Conservation (phyloP, 2,888 invertebrate species). For the Drosophila sordidula region DNA sequence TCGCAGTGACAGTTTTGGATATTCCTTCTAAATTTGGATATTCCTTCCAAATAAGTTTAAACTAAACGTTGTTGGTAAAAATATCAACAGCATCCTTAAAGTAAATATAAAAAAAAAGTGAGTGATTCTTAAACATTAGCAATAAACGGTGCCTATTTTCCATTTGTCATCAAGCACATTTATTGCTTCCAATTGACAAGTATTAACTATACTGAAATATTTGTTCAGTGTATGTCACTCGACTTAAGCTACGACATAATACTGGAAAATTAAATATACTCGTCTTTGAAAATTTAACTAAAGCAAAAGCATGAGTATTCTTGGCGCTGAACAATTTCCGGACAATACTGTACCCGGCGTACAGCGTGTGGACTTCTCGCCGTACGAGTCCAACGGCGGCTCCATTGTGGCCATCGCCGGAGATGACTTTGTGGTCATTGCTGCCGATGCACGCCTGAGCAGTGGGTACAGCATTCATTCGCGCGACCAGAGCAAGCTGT, state of each 20-base stretch:
- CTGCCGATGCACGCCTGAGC: conserved; percentile 97
- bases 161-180: too few species aligned
- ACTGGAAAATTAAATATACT: neutral
- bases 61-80: too few species aligned
- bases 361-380: conserved; percentile 87
- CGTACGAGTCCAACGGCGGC: conserved; percentile 93
- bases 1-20: neutral
- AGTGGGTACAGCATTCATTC: conserved; percentile 96
- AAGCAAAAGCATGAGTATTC: conserved; percentile 63
- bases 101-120: too few species aligned
- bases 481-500: conserved; percentile 94
- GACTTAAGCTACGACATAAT: too few species aligned
- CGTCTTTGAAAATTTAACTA: conserved; percentile 27
- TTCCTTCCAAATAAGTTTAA: too few species aligned
- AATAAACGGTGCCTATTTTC: too few species aligned
- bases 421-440: conserved; percentile 97
- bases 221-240: too few species aligned
- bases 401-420: conserved; percentile 98
- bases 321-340: conserved; percentile 80
- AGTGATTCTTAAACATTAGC: too few species aligned
- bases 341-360: conserved; percentile 85
- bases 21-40: too few species aligned
- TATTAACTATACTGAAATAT: too few species aligned
- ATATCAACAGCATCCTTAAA: too few species aligned
- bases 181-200: too few species aligned